These are phyloP conservation scores for Hycleus phaleratus DNA, from an alignment of 1,140 invertebrate species.

Conservation along the genomic window DNA sequence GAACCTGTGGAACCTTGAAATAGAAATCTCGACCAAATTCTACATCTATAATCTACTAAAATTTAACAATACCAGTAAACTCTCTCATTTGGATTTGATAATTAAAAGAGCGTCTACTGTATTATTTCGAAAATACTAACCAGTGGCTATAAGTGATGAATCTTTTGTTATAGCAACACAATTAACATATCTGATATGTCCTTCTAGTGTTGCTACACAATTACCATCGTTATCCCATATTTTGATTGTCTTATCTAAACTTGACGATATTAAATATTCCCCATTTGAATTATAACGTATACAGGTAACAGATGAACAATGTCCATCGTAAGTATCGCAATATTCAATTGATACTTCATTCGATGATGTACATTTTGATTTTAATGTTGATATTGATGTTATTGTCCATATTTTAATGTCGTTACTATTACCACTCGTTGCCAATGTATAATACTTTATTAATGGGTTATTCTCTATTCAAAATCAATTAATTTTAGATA, in stretches of 20 bases:
- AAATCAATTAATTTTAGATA: not conserved
- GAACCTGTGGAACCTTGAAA: slow-evolving; percentile 50
- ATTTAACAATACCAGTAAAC: too few species aligned
- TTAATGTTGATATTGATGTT: slow-evolving; percentile 33
- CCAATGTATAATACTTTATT: slow-evolving; percentile 49
- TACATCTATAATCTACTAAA: too few species aligned
- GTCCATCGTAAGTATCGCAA: slow-evolving; percentile 33
- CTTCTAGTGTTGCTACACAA: slow-evolving; percentile 44
- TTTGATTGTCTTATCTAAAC: slow-evolving; percentile 62
- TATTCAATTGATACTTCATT: slow-evolving; percentile 28
- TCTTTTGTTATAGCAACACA: slow-evolving; percentile 62
- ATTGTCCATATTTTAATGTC: slow-evolving; percentile 68
- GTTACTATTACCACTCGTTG: slow-evolving; percentile 65
- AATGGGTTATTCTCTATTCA: slow-evolving; percentile 40
- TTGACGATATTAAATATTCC: slow-evolving; percentile 52
- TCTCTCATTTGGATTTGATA: too few species aligned
- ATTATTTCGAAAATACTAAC: slow-evolving; percentile 33
- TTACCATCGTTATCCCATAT: slow-evolving; percentile 54
- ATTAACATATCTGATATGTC: slow-evolving; percentile 64
- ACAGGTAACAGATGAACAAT: slow-evolving; percentile 50
- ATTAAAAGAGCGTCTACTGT: too few species aligned
- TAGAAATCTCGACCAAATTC: not conserved
- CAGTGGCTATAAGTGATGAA: slow-evolving; percentile 55
- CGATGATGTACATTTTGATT: slow-evolving; percentile 20
- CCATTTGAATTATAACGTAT: slow-evolving; percentile 56